Percentiles rank a stretch among this genome's conserved stretches.
Conservation (phyloP, 2,888 invertebrate genomes). For the Meteorus colon region DNA sequence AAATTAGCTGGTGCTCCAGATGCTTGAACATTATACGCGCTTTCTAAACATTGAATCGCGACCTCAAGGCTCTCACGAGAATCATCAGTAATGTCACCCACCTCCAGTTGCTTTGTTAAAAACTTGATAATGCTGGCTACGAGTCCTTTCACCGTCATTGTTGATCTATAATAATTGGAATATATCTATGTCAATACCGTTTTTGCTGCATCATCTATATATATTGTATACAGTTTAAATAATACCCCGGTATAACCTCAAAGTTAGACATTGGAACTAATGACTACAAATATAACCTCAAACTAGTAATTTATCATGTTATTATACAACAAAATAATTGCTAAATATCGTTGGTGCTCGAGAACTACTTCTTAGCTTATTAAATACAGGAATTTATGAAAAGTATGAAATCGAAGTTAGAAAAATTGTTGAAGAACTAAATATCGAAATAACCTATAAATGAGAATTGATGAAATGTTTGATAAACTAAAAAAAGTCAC, state of each 20-base stretch:
- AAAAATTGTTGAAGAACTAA: not conserved
- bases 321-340: no score
- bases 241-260: not conserved
- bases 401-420: no score
- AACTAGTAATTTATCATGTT: not conserved
- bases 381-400: no score
- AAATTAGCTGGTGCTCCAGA: slow-evolving; percentile 72
- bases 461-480: not conserved
- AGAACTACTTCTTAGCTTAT: no score
- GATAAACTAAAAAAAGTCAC: no score
- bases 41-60: slow-evolving; percentile 94
- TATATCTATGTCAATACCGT: not conserved
- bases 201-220: slow-evolving; percentile 30
- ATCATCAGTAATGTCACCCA: slow-evolving; percentile 70
- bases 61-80: slow-evolving; percentile 90
- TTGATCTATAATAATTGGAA: not conserved
- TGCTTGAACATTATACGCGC: slow-evolving; percentile 84
- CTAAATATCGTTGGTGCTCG: no score
- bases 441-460: not conserved
- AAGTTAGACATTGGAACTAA: not conserved
- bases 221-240: slow-evolving; percentile 2
- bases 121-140: slow-evolving; percentile 78
- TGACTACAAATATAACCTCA: not conserved
- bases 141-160: slow-evolving; percentile 69
- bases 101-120: slow-evolving; percentile 76